phyloP scores from a whole-genome alignment of 2,888 invertebrate genomes.

The Polyommatus icarus region DNA sequence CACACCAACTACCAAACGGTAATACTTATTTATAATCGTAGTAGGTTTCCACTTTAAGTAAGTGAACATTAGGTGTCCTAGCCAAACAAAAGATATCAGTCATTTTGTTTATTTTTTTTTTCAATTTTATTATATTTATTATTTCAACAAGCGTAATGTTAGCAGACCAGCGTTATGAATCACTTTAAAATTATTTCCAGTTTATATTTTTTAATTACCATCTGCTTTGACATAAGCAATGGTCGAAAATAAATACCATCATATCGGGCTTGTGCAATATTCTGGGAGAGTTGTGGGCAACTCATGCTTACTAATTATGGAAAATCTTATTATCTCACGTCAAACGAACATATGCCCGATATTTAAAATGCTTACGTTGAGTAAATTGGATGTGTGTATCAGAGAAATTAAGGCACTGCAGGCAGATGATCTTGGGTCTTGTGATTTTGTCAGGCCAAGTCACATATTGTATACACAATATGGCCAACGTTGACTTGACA shows the following conservation, averaged over 20 bases:
- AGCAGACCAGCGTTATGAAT: too few species aligned
- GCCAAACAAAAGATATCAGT: background rate
- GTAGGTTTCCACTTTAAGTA: background rate
- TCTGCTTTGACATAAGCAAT: background rate
- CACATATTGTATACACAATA: too few species aligned
- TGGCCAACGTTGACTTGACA: too few species aligned
- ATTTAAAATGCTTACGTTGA: background rate
- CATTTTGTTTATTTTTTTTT: background rate
- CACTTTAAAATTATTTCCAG: too few species aligned
- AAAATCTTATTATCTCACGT: background rate
- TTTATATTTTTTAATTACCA: background rate
- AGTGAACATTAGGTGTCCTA: background rate
- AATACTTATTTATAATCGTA: background rate
- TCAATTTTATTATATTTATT: background rate
- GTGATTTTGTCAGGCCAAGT: too few species aligned
- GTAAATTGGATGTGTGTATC: background rate
- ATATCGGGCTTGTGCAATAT: slow-evolving; percentile 27
- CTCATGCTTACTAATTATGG: background rate
- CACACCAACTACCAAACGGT: background rate
- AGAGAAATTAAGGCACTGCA: too few species aligned
- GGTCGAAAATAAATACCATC: background rate
- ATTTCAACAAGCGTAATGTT: background rate
- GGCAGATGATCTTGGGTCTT: too few species aligned
- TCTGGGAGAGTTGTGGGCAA: background rate
- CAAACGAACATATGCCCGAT: background rate